Evolutionary conservation across 2,888 invertebrate genomes (phyloP).

Genomic region (Scaptomyza reducta): DNA sequence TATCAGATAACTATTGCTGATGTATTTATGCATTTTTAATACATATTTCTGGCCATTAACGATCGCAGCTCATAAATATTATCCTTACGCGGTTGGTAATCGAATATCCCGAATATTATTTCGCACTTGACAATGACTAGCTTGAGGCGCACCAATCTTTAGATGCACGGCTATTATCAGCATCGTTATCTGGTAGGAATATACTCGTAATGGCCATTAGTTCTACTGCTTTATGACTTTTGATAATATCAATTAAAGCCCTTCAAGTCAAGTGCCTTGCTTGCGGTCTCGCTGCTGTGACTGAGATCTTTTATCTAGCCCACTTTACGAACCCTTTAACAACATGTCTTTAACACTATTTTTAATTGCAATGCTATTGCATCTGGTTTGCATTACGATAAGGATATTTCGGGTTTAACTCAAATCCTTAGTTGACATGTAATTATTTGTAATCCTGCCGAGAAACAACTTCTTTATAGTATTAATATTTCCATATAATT

Average conservation of each 20-base stretch:
- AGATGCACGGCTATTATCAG: conserved; percentile 69
- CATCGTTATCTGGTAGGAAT: conserved; percentile 76
- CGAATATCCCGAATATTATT: conserved; percentile 46
- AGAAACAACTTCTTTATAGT: no score
- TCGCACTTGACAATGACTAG: conserved; percentile 34
- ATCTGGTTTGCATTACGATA: conserved; percentile 11
- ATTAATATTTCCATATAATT: no score
- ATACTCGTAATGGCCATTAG: conserved; percentile 57
- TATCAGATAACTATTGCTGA: conserved; percentile 59
- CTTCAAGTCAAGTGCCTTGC: conserved; percentile 59
- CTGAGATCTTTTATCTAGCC: conserved; percentile 53
- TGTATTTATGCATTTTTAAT: conserved; percentile 76
- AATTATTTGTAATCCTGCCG: no score
- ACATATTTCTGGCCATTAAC: conserved; percentile 40
- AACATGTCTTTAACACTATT: conserved; percentile 72
- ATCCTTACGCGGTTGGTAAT: conserved; percentile 38
- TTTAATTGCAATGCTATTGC: conserved; percentile 33
- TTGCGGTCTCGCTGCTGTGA: conserved; percentile 37
- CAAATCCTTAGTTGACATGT: no score
- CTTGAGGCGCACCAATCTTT: conserved; percentile 17
- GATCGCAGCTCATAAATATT: conserved; percentile 39
- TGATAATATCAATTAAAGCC: conserved; percentile 56
- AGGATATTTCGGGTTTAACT: not conserved
- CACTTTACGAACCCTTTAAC: conserved; percentile 40
- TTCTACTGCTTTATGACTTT: conserved; percentile 63